These are phyloP conservation scores for Nothocercus julius DNA, from an alignment of 2,113 vertebrate species.

Conservation along the genomic window DNA sequence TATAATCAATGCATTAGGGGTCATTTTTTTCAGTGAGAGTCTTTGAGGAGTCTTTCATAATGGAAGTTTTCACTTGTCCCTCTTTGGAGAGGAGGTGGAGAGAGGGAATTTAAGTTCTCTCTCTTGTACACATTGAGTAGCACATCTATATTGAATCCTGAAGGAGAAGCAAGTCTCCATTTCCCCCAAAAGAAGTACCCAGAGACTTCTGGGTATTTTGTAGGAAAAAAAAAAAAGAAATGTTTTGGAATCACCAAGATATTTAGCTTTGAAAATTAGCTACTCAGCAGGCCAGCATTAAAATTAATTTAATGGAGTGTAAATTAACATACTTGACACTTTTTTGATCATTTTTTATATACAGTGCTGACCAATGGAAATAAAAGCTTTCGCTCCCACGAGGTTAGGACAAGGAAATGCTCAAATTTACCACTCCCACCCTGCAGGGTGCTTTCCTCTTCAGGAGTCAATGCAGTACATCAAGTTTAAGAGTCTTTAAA, in stretches of 20 bases:
- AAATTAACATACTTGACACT: slow-evolving; percentile 79
- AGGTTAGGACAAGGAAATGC: slow-evolving; percentile 45
- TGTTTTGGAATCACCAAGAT: slow-evolving; percentile 68
- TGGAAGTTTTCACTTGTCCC: slow-evolving; percentile 29
- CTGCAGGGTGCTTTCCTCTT: slow-evolving; percentile 21
- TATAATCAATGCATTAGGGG: slow-evolving; percentile 63
- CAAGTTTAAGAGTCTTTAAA: slow-evolving; percentile 73
- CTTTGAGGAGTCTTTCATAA: slow-evolving; percentile 48
- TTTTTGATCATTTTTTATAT: slow-evolving; percentile 74
- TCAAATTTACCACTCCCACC: slow-evolving; percentile 37
- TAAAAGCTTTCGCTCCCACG: slow-evolving; percentile 28
- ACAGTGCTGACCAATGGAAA: slow-evolving; percentile 61
- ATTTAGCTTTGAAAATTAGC: slow-evolving; percentile 74
- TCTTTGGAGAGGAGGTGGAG: slow-evolving; percentile 30
- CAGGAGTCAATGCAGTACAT: slow-evolving; percentile 61
- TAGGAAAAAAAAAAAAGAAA: slow-evolving; percentile 2
- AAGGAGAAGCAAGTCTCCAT: not conserved
- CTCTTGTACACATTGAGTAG: not conserved
- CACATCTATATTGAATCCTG: not conserved
- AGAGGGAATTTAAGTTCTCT: not conserved
- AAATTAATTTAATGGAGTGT: slow-evolving; percentile 83
- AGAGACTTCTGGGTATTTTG: slow-evolving; percentile 44
- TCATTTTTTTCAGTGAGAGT: slow-evolving; percentile 55
- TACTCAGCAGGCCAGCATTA: slow-evolving; percentile 74
- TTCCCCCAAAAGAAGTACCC: not conserved